Base-by-base conservation (phyloP, 2,888 invertebrate species). In the Apodemia mormo region DNA sequence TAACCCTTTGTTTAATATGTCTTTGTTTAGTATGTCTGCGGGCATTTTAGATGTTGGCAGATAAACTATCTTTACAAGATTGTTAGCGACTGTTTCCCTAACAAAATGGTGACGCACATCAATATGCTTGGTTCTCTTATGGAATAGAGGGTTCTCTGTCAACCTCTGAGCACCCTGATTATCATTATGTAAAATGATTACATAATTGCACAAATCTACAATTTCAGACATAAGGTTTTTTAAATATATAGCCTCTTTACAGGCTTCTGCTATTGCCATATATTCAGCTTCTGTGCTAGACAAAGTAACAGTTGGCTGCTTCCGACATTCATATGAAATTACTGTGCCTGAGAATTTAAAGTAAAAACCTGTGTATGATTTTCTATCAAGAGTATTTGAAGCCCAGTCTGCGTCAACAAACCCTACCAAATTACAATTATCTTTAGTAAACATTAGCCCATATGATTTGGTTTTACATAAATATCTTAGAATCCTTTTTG, bases 271-370 rank as follows among this genome's bases (percentile, higher is more conserved):
- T 8, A 74, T 65, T 6, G 75, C 29, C 7, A 74, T 54, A 70
- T 73, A 74, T 43, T 74, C 64, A 1, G 68, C 65, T 64, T 71
- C 68, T 10, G 71, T 71, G 33, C 61, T 68, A 8, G 68, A 71
- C 40, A 71, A 29, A 40, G 68, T 66, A 12, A 82, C 79, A 67
- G 73, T 71, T 65, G 37, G n/a, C 30, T 52, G 75, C 10, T 68
- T 75, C 74, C 76, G 73, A 70, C 77, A 77, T 54, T 72, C 72
- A 83, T 83, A 82, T 37, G 76, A 74, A n/a, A 82, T 74, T 66
- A 76, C 70, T 54, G 77, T 78, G 67, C 76, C 76, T 72, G 73
- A 71, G 30, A 75, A 66, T 9, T 69, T 76, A 68, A 79, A 80
- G 6, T 78, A 69, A 68, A 75, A 78, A 0, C 81, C 82, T 12